Conservation (phyloP, 1,140 invertebrate species). For the Hetaerina americana region DNA sequence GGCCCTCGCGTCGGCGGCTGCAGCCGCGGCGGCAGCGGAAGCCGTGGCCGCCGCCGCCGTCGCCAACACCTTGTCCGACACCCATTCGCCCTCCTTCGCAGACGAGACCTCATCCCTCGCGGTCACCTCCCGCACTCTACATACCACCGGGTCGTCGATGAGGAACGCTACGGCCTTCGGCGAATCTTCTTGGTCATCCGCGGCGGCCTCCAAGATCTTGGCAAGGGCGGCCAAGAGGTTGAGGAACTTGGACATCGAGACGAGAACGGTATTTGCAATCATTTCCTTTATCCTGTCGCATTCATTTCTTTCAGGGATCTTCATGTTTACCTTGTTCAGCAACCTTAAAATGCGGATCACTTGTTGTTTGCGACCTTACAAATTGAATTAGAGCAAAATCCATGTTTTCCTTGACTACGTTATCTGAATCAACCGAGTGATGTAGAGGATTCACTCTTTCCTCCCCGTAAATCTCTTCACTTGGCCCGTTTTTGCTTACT, state of each 20-base stretch:
- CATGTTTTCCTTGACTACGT: too few relatives aligned
- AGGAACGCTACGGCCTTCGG: neutral
- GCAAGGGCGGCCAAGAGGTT: conserved; percentile 42
- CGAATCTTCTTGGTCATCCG: neutral
- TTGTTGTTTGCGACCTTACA: too few relatives aligned
- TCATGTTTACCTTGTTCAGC: too few relatives aligned
- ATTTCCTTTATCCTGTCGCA: too few relatives aligned
- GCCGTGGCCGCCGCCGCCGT: conserved; percentile 5
- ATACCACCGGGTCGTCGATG: neutral
- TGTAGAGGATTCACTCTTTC: too few relatives aligned
- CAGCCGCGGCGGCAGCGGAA: conserved; percentile 3
- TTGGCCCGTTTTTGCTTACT: too few relatives aligned
- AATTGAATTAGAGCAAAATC: too few relatives aligned
- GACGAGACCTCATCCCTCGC: neutral
- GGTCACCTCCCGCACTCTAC: neutral
- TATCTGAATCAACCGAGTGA: too few relatives aligned
- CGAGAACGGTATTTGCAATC: conserved; percentile 56
- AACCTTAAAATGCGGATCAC: too few relatives aligned
- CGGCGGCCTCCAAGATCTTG: conserved; percentile 8
- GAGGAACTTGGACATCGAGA: conserved; percentile 68
- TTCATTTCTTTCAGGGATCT: too few relatives aligned
- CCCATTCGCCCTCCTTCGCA: neutral
- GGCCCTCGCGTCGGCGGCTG: conserved; percentile 33
- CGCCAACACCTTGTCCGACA: neutral
- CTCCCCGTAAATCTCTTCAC: too few relatives aligned